phyloP scores from a whole-genome alignment of 2,888 invertebrate species.

The Desoria tigrina region DNA sequence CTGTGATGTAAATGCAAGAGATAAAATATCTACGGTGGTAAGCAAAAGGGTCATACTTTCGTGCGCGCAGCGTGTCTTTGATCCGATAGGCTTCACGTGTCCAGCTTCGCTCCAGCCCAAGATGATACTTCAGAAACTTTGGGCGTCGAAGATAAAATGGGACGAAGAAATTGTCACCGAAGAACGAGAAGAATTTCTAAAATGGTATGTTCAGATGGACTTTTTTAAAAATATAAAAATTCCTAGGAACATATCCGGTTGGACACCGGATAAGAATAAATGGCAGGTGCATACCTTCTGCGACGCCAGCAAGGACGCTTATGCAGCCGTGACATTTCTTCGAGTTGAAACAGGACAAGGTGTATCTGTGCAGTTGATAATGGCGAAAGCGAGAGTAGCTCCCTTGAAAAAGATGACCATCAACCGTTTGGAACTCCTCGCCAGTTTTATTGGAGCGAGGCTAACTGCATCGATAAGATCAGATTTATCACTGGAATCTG shows the following conservation, averaged over 20 bases:
- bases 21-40: background rate
- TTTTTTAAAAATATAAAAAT: background rate
- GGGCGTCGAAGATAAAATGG: background rate
- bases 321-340: background rate
- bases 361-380: background rate
- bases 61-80: background rate
- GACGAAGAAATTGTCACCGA: background rate
- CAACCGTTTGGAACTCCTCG: too few relatives aligned
- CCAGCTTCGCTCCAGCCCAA: background rate
- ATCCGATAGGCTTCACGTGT: background rate
- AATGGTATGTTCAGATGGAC: background rate
- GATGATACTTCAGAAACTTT: background rate
- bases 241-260: background rate
- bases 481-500: too few relatives aligned
- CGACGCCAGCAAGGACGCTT: too few relatives aligned
- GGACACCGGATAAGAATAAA: background rate
- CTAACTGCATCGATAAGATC: too few relatives aligned
- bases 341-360: background rate
- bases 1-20: background rate
- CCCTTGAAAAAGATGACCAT: background rate
- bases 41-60: background rate
- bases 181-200: background rate
- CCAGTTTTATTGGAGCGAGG: too few relatives aligned
- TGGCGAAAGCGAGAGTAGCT: background rate
- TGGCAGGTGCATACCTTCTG: background rate